phyloP scores from a whole-genome alignment of 2,888 invertebrate genomes.

The Lepetodrilus schrolli region DNA sequence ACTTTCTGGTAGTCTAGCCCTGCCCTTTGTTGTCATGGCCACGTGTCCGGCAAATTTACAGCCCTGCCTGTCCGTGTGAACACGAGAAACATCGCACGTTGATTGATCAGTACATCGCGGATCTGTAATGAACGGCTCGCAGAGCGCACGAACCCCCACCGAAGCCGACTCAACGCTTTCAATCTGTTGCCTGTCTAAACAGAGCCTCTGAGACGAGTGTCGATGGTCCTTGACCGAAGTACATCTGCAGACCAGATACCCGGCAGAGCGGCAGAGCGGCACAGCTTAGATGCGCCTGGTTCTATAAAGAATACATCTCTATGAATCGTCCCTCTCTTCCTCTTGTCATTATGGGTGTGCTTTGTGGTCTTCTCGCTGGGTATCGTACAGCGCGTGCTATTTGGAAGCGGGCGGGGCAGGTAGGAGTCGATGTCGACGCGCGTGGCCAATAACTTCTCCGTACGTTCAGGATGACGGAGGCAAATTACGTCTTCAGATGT shows the following conservation, averaged over 20 bases:
- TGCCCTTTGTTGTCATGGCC: not conserved
- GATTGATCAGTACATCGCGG: constrained; percentile 10
- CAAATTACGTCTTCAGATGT: constrained; percentile 22
- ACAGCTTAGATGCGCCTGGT: no score
- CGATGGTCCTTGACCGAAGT: not conserved
- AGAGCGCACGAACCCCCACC: not conserved
- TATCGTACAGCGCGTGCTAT: no score
- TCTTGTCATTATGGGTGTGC: no score
- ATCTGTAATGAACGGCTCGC: not conserved
- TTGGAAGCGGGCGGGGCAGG: not conserved
- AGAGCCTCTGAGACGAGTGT: not conserved
- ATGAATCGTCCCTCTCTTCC: no score
- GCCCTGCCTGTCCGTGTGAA: not conserved
- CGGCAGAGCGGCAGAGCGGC: not conserved
- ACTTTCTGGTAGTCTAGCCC: not conserved
- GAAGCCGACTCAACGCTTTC: not conserved
- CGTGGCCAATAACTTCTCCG: not conserved
- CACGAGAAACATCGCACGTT: not conserved
- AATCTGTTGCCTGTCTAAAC: constrained; percentile 13
- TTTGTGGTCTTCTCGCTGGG: no score
- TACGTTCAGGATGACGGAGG: not conserved
- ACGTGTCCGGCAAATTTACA: not conserved
- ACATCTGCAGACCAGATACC: constrained; percentile 9
- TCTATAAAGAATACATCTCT: no score
- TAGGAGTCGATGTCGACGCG: not conserved